Evolutionary conservation across 2,888 invertebrate species (phyloP).

Genomic region (Cryptosula pallasiana): DNA sequence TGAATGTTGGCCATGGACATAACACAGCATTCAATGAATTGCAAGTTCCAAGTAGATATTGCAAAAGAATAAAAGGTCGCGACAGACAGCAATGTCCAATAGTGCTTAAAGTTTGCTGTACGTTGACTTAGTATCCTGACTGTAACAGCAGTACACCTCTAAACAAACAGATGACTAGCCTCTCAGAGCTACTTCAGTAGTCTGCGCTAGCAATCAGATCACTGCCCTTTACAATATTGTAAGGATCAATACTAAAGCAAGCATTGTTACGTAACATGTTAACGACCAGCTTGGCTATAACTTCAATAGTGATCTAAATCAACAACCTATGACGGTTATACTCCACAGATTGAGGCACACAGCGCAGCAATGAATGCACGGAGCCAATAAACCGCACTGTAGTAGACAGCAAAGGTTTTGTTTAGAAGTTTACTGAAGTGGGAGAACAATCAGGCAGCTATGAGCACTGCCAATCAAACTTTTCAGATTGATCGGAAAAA

Average conservation of each 20-base stretch:
- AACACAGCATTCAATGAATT: too few relatives aligned
- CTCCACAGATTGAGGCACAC: too few relatives aligned
- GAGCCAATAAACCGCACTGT: too few relatives aligned
- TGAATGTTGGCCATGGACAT: conserved; percentile 17
- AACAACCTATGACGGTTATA: background rate
- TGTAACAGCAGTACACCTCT: background rate
- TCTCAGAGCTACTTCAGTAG: background rate
- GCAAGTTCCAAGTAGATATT: too few relatives aligned
- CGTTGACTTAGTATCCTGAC: conserved; percentile 19
- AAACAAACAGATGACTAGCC: background rate
- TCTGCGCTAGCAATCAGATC: background rate
- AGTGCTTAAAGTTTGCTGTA: background rate
- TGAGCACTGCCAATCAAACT: too few relatives aligned
- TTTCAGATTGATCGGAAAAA: too few relatives aligned
- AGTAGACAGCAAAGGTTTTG: too few relatives aligned
- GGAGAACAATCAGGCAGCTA: too few relatives aligned
- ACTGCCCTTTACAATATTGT: background rate
- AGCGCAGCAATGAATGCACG: too few relatives aligned
- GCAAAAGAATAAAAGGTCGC: too few relatives aligned
- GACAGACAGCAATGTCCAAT: too few relatives aligned
- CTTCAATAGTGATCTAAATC: background rate
- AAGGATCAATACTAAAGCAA: background rate
- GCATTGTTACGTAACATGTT: conserved; percentile 13
- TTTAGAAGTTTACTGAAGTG: too few relatives aligned
- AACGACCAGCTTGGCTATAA: conserved; percentile 19